phyloP scores from a whole-genome alignment of 2,797 vertebrate genomes.

The Falco naumanni region DNA sequence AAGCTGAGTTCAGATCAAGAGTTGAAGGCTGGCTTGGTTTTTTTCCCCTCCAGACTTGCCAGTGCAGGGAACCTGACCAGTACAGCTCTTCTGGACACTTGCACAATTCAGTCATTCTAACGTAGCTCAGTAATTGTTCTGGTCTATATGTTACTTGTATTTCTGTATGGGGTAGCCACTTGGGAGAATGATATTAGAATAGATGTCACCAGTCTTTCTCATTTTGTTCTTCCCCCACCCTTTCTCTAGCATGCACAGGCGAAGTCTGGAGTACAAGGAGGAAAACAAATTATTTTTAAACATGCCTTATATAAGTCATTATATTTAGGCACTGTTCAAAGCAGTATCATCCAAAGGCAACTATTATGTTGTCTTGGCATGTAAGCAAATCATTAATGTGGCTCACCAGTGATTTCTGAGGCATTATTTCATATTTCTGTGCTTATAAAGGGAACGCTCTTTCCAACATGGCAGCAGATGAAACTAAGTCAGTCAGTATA shows the following conservation, averaged over 20 bases:
- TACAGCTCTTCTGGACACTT: not conserved
- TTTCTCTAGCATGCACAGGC: not conserved
- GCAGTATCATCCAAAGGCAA: constrained; percentile 39
- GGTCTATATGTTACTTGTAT: not conserved
- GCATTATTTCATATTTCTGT: constrained; percentile 47
- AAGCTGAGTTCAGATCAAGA: not conserved
- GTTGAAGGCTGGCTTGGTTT: not conserved
- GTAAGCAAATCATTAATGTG: constrained; percentile 55
- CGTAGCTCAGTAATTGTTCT: not conserved
- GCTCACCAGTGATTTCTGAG: constrained; percentile 60
- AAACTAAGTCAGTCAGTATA: not conserved
- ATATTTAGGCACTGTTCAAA: constrained; percentile 53
- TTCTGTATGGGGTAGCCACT: not conserved
- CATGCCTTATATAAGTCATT: constrained; percentile 26
- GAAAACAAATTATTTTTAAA: constrained; percentile 54
- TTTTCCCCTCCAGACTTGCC: not conserved
- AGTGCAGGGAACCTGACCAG: not conserved
- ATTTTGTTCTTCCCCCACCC: not conserved
- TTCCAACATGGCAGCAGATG: constrained; percentile 31
- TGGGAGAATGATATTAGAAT: not conserved
- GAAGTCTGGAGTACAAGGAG: not conserved
- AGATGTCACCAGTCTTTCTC: not conserved
- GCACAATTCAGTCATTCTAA: not conserved
- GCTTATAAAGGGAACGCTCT: not conserved
- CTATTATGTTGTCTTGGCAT: constrained; percentile 47